Evolutionary conservation across 2,888 invertebrate genomes (phyloP).

Genomic region (Synergus gifuensis): DNA sequence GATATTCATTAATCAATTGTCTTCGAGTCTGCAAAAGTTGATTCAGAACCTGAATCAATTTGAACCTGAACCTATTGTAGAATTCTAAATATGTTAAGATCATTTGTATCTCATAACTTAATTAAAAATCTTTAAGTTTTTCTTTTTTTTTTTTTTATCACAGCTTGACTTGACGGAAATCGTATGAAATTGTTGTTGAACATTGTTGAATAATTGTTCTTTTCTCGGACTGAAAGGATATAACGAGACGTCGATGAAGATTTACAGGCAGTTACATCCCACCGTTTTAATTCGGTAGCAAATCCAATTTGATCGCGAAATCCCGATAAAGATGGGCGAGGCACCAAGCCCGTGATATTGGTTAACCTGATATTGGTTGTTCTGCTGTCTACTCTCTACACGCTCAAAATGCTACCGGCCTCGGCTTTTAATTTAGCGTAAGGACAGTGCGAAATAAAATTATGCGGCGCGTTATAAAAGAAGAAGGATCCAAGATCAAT

Average conservation of each 20-base stretch:
- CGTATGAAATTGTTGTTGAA: neutral
- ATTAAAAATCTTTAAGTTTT: neutral
- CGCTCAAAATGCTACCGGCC: conserved; percentile 26
- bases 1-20: conserved; percentile 24
- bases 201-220: neutral
- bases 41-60: neutral
- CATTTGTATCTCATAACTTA: neutral
- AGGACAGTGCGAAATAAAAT: conserved; percentile 53
- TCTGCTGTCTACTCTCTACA: neutral
- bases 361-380: conserved; percentile 12
- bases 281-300: conserved; percentile 71
- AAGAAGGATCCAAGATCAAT: conserved; percentile 58
- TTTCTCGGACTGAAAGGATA: neutral
- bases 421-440: conserved; percentile 37
- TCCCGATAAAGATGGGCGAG: conserved; percentile 59
- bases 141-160: neutral
- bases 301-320: conserved; percentile 68
- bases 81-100: neutral
- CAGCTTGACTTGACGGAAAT: neutral
- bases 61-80: neutral
- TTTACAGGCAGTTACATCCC: conserved; percentile 60
- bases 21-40: neutral
- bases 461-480: conserved; percentile 49
- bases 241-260: conserved; percentile 52
- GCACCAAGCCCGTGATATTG: conserved; percentile 10